A percentile compares a stretch with the other conserved stretches of the same genome.
Evolutionary conservation across 2,113 vertebrate genomes (phyloP).

Genomic region (Pelecanus crispus): DNA sequence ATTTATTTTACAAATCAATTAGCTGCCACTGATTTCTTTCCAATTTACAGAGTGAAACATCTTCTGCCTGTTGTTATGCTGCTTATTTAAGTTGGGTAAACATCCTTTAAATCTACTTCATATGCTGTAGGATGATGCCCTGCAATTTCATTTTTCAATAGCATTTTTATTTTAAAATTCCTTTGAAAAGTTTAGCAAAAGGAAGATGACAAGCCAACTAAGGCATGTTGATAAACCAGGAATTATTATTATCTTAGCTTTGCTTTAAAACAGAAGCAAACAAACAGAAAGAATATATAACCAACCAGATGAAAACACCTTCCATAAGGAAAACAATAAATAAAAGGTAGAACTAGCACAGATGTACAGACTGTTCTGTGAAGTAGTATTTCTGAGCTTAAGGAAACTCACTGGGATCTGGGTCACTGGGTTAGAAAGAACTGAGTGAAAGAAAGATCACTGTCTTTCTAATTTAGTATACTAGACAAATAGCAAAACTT

Average conservation of each 20-base stretch:
- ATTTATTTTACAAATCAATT: constrained; percentile 4
- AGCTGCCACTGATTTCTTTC: background rate
- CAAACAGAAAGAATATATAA: background rate
- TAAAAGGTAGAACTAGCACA: background rate
- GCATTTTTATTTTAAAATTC: background rate
- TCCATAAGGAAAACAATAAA: background rate
- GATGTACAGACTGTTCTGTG: background rate
- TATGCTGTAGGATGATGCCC: background rate
- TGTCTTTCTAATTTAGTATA: background rate
- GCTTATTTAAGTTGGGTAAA: background rate
- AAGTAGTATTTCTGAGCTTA: background rate
- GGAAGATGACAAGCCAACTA: background rate
- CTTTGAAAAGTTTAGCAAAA: background rate
- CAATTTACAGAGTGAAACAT: background rate
- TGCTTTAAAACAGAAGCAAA: background rate
- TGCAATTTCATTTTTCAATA: background rate
- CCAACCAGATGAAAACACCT: background rate
- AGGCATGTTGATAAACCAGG: background rate
- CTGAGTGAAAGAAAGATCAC: background rate
- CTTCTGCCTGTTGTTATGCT: background rate
- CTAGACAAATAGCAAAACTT: background rate
- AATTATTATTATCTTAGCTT: background rate
- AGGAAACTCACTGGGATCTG: background rate
- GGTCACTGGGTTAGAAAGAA: background rate
- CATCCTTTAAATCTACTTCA: background rate